Evolutionary conservation across 2,888 invertebrate genomes (phyloP).

Genomic region (Calliopum simillimum): DNA sequence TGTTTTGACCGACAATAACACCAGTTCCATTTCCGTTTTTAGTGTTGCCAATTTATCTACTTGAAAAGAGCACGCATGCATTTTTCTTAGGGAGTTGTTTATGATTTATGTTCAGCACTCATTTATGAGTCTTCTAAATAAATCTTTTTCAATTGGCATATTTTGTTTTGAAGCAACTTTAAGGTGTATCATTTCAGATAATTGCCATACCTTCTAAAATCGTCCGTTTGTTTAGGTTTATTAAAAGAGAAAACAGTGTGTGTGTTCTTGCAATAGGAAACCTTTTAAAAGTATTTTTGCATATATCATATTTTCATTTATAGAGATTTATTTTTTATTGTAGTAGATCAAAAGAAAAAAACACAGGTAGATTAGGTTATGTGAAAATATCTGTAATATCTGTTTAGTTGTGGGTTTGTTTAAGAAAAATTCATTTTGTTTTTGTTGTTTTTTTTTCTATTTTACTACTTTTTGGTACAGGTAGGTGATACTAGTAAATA

Average conservation of each 20-base stretch:
- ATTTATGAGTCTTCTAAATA: too few relatives aligned
- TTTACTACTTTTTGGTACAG: neutral
- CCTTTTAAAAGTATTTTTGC: slow-evolving; percentile 1
- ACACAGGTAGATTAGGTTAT: slow-evolving; percentile 23
- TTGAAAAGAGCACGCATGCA: too few relatives aligned
- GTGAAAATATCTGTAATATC: neutral
- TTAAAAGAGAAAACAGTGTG: neutral
- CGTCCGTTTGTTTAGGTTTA: too few relatives aligned
- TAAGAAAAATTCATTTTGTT: slow-evolving; percentile 3
- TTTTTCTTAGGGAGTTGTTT: too few relatives aligned
- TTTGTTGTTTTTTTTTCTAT: neutral
- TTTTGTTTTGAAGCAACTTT: too few relatives aligned
- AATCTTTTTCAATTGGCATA: too few relatives aligned
- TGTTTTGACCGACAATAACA: too few relatives aligned
- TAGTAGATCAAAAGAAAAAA: neutral
- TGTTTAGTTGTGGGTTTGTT: slow-evolving; percentile 10
- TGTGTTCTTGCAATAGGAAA: slow-evolving; percentile 17
- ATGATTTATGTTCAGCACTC: too few relatives aligned
- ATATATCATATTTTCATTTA: neutral
- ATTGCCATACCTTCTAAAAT: too few relatives aligned
- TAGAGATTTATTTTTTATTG: neutral
- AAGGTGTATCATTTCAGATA: too few relatives aligned
- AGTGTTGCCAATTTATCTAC: too few relatives aligned
- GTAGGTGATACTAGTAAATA: neutral
- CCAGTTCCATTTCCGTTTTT: too few relatives aligned